These are phyloP conservation scores for Acanthopleura granulata DNA, from an alignment of 2,888 invertebrate species.

Conservation along the genomic window DNA sequence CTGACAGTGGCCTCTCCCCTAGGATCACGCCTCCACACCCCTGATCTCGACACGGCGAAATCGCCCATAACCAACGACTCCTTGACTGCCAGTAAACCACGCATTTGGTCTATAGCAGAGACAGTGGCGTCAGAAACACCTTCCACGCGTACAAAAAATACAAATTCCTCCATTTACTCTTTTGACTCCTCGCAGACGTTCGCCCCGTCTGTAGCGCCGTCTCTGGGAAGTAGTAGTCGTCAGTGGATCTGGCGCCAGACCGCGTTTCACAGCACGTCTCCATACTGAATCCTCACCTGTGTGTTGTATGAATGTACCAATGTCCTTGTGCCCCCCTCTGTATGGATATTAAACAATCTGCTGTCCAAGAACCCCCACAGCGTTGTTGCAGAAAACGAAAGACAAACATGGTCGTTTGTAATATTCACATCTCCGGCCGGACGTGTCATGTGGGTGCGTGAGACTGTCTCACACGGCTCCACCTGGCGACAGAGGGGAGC, in stretches of 20 bases:
- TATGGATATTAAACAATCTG: no score
- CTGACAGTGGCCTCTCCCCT: background rate
- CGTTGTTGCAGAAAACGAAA: no score
- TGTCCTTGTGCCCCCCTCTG: no score
- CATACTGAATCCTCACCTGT: background rate
- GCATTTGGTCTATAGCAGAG: conserved; percentile 16
- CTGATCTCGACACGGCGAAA: background rate
- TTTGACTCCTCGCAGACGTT: conserved; percentile 11
- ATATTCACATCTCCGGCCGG: no score
- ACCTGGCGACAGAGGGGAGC: no score
- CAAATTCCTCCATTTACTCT: background rate
- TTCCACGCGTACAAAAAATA: conserved; percentile 12
- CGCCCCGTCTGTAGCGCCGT: background rate
- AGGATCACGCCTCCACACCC: background rate
- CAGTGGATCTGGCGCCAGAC: conserved; percentile 17
- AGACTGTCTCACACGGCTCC: no score
- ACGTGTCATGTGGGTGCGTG: no score
- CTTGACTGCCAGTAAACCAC: conserved; percentile 1
- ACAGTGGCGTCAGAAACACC: conserved; percentile 14
- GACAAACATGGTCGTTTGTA: no score
- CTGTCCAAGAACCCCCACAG: no score
- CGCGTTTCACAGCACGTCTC: conserved; percentile 5
- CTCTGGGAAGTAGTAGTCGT: conserved; percentile 9
- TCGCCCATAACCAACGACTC: conserved; percentile 2
- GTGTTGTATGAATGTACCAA: no score